Base-by-base conservation (phyloP, 1,140 invertebrate species). In the Drosophila guanche region DNA sequence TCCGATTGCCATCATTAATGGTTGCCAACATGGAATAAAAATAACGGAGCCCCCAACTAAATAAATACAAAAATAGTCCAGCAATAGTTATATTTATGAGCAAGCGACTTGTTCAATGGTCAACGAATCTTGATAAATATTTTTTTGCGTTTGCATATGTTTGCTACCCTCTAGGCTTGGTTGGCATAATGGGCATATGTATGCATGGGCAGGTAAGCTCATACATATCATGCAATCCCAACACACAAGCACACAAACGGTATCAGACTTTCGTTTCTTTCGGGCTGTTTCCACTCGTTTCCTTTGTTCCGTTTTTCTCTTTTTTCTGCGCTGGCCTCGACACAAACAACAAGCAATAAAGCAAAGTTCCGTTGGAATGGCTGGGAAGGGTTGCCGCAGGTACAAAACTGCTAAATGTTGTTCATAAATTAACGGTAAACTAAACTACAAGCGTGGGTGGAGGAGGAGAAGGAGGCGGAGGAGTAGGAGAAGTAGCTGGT, bases 371-470 rank as follows among this genome's bases (percentile, higher is more conserved):
- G 54, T 25, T 41, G 58, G 52, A 48, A 77, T 42, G 68, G 68
- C 68, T 45, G 47, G 56, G 53, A 74, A 63, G 61, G 57, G 62
- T 54, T 57, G 55, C 51, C 51, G 20, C 76, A 78, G 75, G 70
- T 79, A 76, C 77, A 80, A 70, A 76, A 71, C 77, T 60, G 76
- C 74, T 77, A 86, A 86, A 86, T 88, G 83, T 70, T 79, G 79
- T 74, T 62, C 83, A 86, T 86, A 86, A 86, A 86, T 86, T 83
- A 86, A 78, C 67, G 60, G 71, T 41, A 69, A 88, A 75, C 74
- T 83, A 78, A 88, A 81, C 83, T 67, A 83, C 79, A 79, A 80
- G 42, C 40, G 43, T 48, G 25, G 20, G 46, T 12, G 41, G 65
- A 67, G 46, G 40, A 10, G 12, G 43, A 43, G 55, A 33, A 20